Evolutionary conservation across 2,888 invertebrate species (phyloP), one percentile per base, ranked within the genome.

Genomic region (Cyaniris semiargus): DNA sequence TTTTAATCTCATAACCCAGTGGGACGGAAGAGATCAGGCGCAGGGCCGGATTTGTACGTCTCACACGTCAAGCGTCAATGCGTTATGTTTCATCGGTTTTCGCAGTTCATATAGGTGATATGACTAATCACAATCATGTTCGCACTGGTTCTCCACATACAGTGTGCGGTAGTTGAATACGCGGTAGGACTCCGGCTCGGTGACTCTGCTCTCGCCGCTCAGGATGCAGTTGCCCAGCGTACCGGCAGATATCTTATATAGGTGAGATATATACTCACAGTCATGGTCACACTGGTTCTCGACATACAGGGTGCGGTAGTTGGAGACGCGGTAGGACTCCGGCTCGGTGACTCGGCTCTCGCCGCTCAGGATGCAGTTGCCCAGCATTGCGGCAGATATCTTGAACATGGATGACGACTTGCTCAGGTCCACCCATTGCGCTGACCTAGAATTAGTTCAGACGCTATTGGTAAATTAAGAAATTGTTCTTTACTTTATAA

Each of bases 91-190:
- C 34, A 34, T 34, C 34, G 6, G 6, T 34, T 34, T 34, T 44
- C 13, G 34, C 34, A 34, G 34, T 34, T 34, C 34, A 44, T 44
- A 44, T 13, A 58, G n/a, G 2, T 58, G n/a, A n/a, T 3, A 56
- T n/a, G 56, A 18, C 56, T n/a, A 93, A 95, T 94, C 82, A 95
- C 95, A 94, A 83, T 96, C 95, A 84, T 95, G 95, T 80, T 95
- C 92, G 89, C 98, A 98, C 85, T 97, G 96, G 89, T 97, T 97
- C 87, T 97, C 97, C 82, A 98, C 95, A 87, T 98, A 98, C 84
- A 97, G 96, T 44, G 97, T 96, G 82, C 96, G 95, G 83, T 95
- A 96, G 84, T 95, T 95, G 2, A 96, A 96, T 4, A 96, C 96
- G 66, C 97, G 94, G 88, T 97, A 98, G 3, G 97, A 96, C 85